Conservation (phyloP, 2,113 vertebrate genomes). For the Tachuris rubrigastra region DNA sequence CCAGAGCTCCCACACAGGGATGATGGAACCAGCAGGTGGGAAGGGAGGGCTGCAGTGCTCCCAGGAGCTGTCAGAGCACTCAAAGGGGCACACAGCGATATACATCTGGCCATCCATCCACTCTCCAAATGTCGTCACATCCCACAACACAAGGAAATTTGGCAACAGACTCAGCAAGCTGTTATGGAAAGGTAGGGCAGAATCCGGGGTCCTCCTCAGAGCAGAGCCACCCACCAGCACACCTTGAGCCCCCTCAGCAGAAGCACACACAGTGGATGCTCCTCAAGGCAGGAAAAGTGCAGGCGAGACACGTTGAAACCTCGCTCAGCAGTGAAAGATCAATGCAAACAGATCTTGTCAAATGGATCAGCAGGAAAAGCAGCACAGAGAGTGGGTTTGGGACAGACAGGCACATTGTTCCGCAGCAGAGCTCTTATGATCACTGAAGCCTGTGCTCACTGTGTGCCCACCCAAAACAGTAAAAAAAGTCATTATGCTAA, state of each 20-base stretch:
- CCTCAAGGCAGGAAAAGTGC: not conserved
- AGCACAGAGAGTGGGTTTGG: not conserved
- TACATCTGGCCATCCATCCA: not conserved
- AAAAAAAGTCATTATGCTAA: not conserved
- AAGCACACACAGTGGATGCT: not conserved
- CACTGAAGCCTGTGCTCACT: not conserved
- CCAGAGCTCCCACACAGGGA: rapidly evolving
- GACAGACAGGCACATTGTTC: rapidly evolving
- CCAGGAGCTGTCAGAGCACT: not conserved
- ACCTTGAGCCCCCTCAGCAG: rapidly evolving
- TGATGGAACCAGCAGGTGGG: not conserved
- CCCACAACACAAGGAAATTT: not conserved
- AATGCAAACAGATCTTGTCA: not conserved
- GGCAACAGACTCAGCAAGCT: not conserved
- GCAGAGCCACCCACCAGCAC: not conserved
- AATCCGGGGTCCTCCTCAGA: not conserved
- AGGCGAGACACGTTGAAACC: not conserved
- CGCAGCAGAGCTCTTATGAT: not conserved
- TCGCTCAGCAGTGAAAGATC: rapidly evolving
- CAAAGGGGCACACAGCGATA: not conserved
- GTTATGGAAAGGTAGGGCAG: not conserved
- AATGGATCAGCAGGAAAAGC: not conserved
- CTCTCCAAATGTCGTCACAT: not conserved
- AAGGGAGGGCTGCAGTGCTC: not conserved
- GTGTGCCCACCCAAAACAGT: not conserved